These are phyloP conservation scores for Anticlea derivata DNA, from an alignment of 2,888 invertebrate genomes.

Conservation along the genomic window DNA sequence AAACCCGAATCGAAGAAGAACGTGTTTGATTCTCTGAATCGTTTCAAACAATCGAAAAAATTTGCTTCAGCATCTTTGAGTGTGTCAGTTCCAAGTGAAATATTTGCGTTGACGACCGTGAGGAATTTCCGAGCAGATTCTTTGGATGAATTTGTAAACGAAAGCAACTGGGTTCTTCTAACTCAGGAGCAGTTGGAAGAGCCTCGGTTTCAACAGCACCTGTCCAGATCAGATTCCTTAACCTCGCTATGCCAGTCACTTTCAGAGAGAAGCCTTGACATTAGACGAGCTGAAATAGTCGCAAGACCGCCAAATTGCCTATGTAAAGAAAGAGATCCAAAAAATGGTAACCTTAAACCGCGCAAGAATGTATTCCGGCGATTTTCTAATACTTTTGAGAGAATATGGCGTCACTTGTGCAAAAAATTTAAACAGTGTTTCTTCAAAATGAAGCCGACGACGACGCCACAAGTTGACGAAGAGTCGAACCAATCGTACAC, in stretches of 20 bases:
- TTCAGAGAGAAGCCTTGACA: constrained; percentile 47
- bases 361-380: constrained; percentile 44
- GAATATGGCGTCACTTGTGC: constrained; percentile 43
- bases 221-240: constrained; percentile 55
- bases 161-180: constrained; percentile 74
- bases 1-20: constrained; percentile 42
- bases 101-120: constrained; percentile 68
- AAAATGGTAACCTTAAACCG: constrained; percentile 41
- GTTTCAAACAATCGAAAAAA: constrained; percentile 34
- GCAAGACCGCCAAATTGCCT: constrained; percentile 66
- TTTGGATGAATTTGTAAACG: constrained; percentile 59
- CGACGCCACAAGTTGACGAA: constrained; percentile 24
- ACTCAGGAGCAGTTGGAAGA: constrained; percentile 59
- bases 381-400: constrained; percentile 38
- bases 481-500: constrained; percentile 48
- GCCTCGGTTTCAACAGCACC: constrained; percentile 62
- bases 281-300: constrained; percentile 49
- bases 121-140: constrained; percentile 66
- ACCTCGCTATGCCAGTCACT: constrained; percentile 58
- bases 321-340: constrained; percentile 51
- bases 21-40: constrained; percentile 46
- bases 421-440: constrained; percentile 47
- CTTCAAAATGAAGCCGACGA: constrained; percentile 32
- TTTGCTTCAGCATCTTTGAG: constrained; percentile 42
- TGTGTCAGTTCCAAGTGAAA: constrained; percentile 45